Evolutionary conservation across 2,888 invertebrate genomes (phyloP).

Genomic region (Epicampocera succincta): DNA sequence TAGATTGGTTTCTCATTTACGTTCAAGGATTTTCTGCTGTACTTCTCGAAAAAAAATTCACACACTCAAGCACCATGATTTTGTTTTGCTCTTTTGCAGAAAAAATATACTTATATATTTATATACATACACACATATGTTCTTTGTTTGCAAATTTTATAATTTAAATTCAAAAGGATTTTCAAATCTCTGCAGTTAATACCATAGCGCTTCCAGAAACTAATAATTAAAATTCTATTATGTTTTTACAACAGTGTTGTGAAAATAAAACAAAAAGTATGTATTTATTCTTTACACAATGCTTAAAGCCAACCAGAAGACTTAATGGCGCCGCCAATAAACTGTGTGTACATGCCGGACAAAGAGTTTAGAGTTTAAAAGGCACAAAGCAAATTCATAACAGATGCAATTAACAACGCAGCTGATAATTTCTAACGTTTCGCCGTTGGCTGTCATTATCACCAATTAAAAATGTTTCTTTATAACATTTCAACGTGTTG

Average conservation of each 20-base stretch:
- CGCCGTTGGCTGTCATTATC: no score
- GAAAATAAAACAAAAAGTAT: conserved; percentile 62
- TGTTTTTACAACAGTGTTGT: conserved; percentile 49
- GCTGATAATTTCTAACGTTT: no score
- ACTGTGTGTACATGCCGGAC: neutral
- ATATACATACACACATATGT: neutral
- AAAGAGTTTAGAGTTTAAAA: neutral
- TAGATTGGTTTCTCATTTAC: conserved; percentile 12
- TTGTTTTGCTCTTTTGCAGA: conserved; percentile 14
- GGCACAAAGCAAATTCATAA: neutral
- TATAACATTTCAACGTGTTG: no score
- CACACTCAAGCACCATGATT: conserved; percentile 57
- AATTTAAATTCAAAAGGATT: neutral
- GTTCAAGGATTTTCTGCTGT: conserved; percentile 47
- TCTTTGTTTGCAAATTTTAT: conserved; percentile 26
- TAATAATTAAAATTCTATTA: conserved; percentile 40
- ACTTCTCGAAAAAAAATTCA: conserved; percentile 50
- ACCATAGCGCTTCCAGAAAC: conserved; percentile 11
- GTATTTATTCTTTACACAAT: conserved; percentile 53
- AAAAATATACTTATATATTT: neutral
- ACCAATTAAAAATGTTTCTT: no score
- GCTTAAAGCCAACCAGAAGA: neutral
- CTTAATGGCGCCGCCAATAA: neutral
- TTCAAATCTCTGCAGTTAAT: neutral
- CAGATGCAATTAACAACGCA: no score